Evolutionary conservation across 2,797 vertebrate species (phyloP).

Genomic region (Sciurus vulgaris): DNA sequence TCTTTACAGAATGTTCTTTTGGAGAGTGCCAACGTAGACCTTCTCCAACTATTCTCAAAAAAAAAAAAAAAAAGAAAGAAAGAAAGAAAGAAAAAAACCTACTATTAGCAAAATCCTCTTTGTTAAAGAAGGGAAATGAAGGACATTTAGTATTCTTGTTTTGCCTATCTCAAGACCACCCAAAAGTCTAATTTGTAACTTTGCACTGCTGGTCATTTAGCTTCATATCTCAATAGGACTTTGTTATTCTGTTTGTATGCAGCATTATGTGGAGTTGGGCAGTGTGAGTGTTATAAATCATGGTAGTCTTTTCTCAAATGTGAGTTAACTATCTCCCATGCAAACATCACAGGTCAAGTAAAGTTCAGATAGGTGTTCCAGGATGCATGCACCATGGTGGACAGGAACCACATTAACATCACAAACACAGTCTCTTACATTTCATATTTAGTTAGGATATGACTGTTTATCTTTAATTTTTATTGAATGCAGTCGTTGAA

Average conservation of each 20-base stretch:
- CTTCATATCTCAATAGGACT: neutral
- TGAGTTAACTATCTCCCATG: neutral
- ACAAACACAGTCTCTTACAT: neutral
- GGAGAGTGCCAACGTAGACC: neutral
- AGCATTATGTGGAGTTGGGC: neutral
- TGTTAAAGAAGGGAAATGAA: neutral
- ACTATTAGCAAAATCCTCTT: neutral
- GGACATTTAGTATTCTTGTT: neutral
- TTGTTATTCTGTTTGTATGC: neutral
- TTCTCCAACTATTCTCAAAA: neutral
- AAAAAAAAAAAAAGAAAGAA: too few species aligned
- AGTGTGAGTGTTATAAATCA: neutral
- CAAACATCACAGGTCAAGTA: neutral
- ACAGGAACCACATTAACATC: neutral
- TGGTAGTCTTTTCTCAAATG: neutral
- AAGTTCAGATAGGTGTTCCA: neutral
- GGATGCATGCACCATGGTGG: neutral
- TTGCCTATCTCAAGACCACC: neutral
- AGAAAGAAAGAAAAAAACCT: neutral
- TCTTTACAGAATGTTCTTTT: neutral
- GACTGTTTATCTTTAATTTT: slow-evolving; percentile 4
- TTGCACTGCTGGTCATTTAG: neutral
- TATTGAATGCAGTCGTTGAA: neutral
- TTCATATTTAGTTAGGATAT: slow-evolving; percentile 24
- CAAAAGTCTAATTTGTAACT: neutral